A percentile compares a stretch with the other conserved stretches of the same genome.
Conservation (phyloP, 2,888 invertebrate species). For the Apotomis turbidana region DNA sequence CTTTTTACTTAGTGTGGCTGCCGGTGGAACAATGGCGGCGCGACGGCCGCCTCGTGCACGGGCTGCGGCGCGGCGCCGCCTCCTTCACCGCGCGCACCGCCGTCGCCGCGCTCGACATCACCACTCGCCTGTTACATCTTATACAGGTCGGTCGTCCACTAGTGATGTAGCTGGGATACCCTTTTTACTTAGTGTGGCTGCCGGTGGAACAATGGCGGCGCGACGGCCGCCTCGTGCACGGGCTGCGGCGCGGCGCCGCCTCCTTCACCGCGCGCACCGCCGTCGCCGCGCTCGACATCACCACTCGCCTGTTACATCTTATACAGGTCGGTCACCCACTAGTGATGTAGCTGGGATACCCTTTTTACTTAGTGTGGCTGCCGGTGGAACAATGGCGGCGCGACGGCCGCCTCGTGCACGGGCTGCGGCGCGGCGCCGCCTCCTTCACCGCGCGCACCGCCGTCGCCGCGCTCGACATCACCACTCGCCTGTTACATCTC, state of each 20-base stretch:
- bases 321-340: neutral
- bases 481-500: conserved; percentile 2
- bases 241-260: conserved; percentile 2
- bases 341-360: neutral
- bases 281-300: conserved; percentile 7
- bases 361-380: neutral
- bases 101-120: conserved; percentile 7
- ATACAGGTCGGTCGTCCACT: neutral
- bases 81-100: conserved; percentile 7
- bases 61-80: conserved; percentile 2
- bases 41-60: conserved; percentile 1
- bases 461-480: conserved; percentile 7
- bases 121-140: conserved; percentile 4
- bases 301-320: conserved; percentile 4
- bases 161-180: neutral
- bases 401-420: conserved; percentile 84
- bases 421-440: conserved; percentile 82
- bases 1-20: neutral
- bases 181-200: neutral
- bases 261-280: conserved; percentile 7
- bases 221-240: conserved; percentile 1
- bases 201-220: conserved; percentile 5
- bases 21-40: conserved; percentile 5
- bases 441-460: conserved; percentile 5
- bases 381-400: conserved; percentile 7